Percentiles rank a stretch among this genome's conserved stretches.
These are phyloP conservation scores for Arnoldichthys spilopterus DNA, from an alignment of 2,797 vertebrate species.

Conservation along the genomic window DNA sequence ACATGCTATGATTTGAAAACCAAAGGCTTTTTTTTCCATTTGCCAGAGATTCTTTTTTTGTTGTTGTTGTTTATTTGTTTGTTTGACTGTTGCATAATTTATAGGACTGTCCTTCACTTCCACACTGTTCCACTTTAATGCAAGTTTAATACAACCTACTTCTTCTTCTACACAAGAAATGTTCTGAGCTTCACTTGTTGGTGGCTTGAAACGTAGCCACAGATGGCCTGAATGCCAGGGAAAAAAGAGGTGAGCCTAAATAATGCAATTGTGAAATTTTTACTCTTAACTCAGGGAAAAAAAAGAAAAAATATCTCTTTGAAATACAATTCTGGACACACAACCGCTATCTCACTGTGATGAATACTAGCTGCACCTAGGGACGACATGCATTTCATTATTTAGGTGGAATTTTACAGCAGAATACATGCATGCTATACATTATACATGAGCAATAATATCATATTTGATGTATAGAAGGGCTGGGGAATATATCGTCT, in stretches of 20 bases:
- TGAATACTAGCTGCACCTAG: not conserved
- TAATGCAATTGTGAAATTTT: conserved; percentile 27
- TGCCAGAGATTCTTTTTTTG: conserved; percentile 67
- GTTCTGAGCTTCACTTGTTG: conserved; percentile 17
- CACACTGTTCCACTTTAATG: conserved; percentile 75
- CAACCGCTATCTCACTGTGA: not conserved
- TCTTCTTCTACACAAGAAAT: conserved; percentile 27
- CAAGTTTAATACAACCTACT: conserved; percentile 64
- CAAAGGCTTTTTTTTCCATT: conserved; percentile 65
- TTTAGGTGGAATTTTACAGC: not conserved
- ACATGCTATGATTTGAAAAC: conserved; percentile 65
- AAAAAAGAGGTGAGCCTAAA: conserved; percentile 1
- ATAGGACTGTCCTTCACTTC: conserved; percentile 78
- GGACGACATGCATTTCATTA: not conserved
- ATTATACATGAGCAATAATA: not conserved
- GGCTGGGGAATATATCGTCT: not conserved
- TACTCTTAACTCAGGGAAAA: not conserved
- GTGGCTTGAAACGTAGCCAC: conserved; percentile 33
- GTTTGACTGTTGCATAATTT: conserved; percentile 74
- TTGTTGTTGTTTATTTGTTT: conserved; percentile 51
- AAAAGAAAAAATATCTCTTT: not conserved
- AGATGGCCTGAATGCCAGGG: conserved; percentile 41
- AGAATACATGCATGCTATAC: not conserved
- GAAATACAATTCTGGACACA: not conserved
- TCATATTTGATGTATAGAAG: no score